phyloP scores from a whole-genome alignment of 2,797 vertebrate species.

The Tauraco hartlaubi region DNA sequence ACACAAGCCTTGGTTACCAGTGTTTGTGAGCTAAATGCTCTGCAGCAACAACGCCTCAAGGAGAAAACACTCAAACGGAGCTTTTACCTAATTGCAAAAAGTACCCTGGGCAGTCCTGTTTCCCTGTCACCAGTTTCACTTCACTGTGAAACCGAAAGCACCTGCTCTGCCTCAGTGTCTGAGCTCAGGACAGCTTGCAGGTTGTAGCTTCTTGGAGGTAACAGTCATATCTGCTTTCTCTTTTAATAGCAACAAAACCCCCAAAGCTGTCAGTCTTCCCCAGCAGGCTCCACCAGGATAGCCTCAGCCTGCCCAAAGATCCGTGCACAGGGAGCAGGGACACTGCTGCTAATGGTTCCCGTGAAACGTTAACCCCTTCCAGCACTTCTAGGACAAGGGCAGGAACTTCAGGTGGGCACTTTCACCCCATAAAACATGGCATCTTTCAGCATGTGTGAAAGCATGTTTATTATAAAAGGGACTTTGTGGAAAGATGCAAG shows the following conservation, averaged over 20 bases:
- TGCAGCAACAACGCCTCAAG: fast-evolving
- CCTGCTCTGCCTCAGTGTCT: background rate
- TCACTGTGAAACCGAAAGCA: fast-evolving
- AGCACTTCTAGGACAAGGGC: background rate
- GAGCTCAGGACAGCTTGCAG: background rate
- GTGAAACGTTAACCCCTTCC: fast-evolving
- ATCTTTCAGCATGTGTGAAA: background rate
- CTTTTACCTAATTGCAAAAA: background rate
- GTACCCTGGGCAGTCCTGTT: background rate
- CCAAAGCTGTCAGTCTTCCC: fast-evolving
- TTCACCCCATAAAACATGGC: background rate
- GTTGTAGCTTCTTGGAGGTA: fast-evolving
- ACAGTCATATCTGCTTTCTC: background rate
- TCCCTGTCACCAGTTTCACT: background rate
- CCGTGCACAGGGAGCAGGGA: fast-evolving
- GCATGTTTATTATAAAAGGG: fast-evolving
- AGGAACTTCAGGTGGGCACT: background rate
- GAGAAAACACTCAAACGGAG: fast-evolving
- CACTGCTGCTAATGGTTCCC: fast-evolving
- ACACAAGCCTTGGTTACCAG: background rate
- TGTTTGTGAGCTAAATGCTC: background rate
- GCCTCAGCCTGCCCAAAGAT: background rate
- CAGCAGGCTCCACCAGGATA: fast-evolving
- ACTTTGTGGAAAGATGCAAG: fast-evolving
- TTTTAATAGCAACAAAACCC: background rate